A percentile compares a stretch with the other conserved stretches of the same genome.
These are phyloP conservation scores for Rotaria sp. DNA, from an alignment of 2,888 invertebrate genomes.

Conservation along the genomic window DNA sequence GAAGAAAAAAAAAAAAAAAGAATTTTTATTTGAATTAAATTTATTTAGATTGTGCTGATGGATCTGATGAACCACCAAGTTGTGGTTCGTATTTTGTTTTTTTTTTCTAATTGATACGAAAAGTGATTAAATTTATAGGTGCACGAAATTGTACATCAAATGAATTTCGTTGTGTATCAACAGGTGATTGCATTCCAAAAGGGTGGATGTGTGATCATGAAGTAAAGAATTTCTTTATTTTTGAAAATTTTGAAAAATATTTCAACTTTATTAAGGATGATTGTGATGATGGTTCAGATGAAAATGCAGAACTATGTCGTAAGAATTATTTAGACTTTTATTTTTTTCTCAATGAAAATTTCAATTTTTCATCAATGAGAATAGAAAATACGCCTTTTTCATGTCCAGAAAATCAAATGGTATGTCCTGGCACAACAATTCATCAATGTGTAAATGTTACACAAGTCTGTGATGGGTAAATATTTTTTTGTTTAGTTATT, in stretches of 20 bases:
- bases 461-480: slow-evolving; percentile 66
- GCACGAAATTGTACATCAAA: slow-evolving; percentile 18
- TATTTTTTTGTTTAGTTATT: not conserved
- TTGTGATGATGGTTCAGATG: slow-evolving; percentile 36
- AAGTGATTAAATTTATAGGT: not conserved
- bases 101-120: not conserved
- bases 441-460: slow-evolving; percentile 72
- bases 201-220: slow-evolving; percentile 49
- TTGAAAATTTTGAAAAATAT: not conserved
- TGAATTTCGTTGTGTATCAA: slow-evolving; percentile 29
- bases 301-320: slow-evolving; percentile 5
- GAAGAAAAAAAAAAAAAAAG: too few relatives aligned
- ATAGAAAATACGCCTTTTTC: slow-evolving; percentile 47
- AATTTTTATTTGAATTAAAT: not conserved
- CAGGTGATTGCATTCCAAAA: slow-evolving; percentile 45
- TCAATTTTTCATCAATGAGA: not conserved
- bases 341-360: not conserved
- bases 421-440: slow-evolving; percentile 64
- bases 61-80: slow-evolving; percentile 75
- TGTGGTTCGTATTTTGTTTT: slow-evolving; percentile 64
- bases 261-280: slow-evolving; percentile 26
- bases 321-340: slow-evolving; percentile 1
- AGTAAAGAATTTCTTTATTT: not conserved
- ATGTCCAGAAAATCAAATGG: slow-evolving; percentile 64
- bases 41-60: slow-evolving; percentile 76